Percentiles rank a stretch among this genome's conserved stretches.
These are phyloP conservation scores for Ctenochaetus hawaiiensis DNA, from an alignment of 2,797 vertebrate species.

Conservation along the genomic window DNA sequence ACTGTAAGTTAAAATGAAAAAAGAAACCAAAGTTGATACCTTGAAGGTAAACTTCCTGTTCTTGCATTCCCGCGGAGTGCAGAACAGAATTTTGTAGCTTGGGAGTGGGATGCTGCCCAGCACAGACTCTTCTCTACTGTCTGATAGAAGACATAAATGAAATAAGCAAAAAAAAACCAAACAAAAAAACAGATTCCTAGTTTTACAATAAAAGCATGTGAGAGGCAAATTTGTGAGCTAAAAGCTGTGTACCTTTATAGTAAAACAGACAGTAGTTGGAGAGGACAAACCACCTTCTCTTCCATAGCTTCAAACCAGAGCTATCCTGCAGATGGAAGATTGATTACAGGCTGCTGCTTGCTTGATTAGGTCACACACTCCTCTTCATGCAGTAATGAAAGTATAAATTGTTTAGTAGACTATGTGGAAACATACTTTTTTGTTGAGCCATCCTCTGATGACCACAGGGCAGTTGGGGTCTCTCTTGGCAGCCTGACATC, in stretches of 20 bases:
- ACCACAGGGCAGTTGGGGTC: constrained; percentile 91
- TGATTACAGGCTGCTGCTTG: constrained; percentile 3
- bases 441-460: constrained; percentile 94
- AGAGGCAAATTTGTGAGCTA: not conserved
- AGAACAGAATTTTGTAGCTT: constrained; percentile 91
- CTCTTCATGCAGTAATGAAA: not conserved
- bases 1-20: no score
- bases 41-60: constrained; percentile 93
- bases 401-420: not conserved
- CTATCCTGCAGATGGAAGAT: constrained; percentile 87
- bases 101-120: constrained; percentile 92
- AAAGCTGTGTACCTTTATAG: constrained; percentile 88
- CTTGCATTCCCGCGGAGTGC: constrained; percentile 88
- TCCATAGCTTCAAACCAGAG: constrained; percentile 92
- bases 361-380: not conserved
- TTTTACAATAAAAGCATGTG: not conserved
- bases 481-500: constrained; percentile 88
- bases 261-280: constrained; percentile 94
- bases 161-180: not conserved
- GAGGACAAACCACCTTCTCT: constrained; percentile 94
- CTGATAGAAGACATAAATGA: constrained; percentile 65
- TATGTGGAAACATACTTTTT: constrained; percentile 83
- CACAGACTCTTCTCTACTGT: constrained; percentile 92
- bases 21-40: constrained; percentile 64
- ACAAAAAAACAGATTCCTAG: not conserved